These are phyloP conservation scores for Pseudochromis fuscus DNA, from an alignment of 2,797 vertebrate species.

Conservation along the genomic window DNA sequence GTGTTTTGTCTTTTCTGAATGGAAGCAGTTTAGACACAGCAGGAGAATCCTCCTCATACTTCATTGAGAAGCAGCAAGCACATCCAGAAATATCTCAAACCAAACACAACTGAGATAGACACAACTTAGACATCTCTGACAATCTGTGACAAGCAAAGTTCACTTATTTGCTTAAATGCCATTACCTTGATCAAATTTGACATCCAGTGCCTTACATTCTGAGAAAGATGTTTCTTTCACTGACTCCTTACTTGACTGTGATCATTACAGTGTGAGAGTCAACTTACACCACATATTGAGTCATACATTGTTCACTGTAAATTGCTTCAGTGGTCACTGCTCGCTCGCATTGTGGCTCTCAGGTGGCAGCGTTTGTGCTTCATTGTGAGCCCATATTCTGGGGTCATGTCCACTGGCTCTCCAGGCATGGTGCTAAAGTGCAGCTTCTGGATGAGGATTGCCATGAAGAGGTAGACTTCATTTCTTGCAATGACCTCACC, in stretches of 20 bases:
- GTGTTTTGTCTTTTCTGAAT: conserved; percentile 31
- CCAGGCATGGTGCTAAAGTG: conserved; percentile 82
- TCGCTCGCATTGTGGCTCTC: conserved; percentile 72
- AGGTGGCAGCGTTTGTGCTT: conserved; percentile 90
- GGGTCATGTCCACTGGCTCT: conserved; percentile 87
- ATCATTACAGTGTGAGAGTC: conserved; percentile 32
- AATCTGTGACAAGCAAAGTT: conserved; percentile 35
- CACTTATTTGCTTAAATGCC: conserved; percentile 28
- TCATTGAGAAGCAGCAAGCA: conserved; percentile 45
- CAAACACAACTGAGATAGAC: conserved; percentile 33
- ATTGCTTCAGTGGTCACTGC: conserved; percentile 53
- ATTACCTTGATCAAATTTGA: conserved; percentile 33
- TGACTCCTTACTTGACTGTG: conserved; percentile 23
- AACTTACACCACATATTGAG: conserved; percentile 15
- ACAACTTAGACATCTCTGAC: conserved; percentile 31
- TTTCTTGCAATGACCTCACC: conserved; percentile 90
- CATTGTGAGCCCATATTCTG: conserved; percentile 92
- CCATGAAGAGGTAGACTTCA: conserved; percentile 93
- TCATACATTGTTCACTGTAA: conserved; percentile 5
- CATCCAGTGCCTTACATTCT: conserved; percentile 50
- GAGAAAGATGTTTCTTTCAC: conserved; percentile 44
- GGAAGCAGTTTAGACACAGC: conserved; percentile 21
- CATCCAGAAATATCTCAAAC: conserved; percentile 37
- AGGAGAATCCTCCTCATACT: conserved; percentile 38
- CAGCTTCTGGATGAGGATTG: conserved; percentile 89